Evolutionary conservation across 1,140 invertebrate species (phyloP).

Genomic region (Maniola jurtina): DNA sequence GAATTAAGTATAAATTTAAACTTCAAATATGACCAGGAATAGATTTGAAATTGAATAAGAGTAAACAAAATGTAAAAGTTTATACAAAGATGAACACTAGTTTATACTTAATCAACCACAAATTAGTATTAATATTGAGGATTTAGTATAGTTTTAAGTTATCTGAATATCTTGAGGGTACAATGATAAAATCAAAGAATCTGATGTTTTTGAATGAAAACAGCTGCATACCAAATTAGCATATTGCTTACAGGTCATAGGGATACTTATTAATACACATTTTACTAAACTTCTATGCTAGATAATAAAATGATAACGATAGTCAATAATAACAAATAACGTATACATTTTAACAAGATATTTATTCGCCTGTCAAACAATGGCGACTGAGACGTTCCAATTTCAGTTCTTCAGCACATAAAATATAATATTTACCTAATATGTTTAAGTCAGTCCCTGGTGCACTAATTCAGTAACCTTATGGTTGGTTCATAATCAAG

Average conservation of each 20-base stretch:
- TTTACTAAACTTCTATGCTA: constrained; percentile 6
- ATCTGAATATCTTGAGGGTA: not conserved
- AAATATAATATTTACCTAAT: constrained; percentile 69
- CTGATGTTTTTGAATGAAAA: constrained; percentile 5
- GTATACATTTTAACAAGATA: constrained; percentile 58
- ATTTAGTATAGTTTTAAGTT: not conserved
- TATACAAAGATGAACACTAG: not conserved
- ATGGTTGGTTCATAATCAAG: constrained; percentile 72
- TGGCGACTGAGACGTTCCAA: constrained; percentile 70
- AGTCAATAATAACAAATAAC: constrained; percentile 65
- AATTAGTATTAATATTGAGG: no score
- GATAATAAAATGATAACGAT: constrained; percentile 46
- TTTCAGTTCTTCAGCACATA: constrained; percentile 52
- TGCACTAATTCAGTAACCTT: constrained; percentile 67
- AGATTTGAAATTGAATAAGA: not conserved
- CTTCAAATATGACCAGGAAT: not conserved
- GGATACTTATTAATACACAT: constrained; percentile 5
- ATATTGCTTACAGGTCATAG: constrained; percentile 7
- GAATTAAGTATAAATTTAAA: constrained; percentile 10
- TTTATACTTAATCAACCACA: no score
- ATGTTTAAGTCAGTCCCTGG: constrained; percentile 66
- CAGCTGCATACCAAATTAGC: constrained; percentile 3
- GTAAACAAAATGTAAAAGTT: not conserved
- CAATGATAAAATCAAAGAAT: not conserved
- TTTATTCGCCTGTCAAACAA: constrained; percentile 75